A percentile compares a stretch with the other conserved stretches of the same genome.
Evolutionary conservation across 2,113 vertebrate genomes (phyloP).

Genomic region (Percina caprodes): DNA sequence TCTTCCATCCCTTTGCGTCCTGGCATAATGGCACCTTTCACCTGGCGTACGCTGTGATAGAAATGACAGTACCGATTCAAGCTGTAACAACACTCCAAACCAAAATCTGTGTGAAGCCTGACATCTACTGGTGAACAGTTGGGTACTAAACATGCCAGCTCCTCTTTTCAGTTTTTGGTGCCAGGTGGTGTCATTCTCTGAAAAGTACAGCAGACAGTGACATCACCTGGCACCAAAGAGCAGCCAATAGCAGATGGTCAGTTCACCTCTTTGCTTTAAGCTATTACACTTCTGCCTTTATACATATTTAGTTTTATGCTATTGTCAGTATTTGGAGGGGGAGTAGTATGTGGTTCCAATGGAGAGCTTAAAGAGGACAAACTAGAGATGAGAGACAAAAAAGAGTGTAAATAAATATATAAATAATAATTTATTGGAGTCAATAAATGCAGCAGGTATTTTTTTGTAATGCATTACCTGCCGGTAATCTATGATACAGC

Average conservation of each 20-base stretch:
- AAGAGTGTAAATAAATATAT: too few relatives aligned
- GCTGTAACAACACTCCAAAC: background rate
- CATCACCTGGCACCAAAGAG: conserved; percentile 30
- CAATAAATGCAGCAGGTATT: background rate
- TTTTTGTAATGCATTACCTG: background rate
- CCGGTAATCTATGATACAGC: background rate
- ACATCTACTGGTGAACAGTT: conserved; percentile 68
- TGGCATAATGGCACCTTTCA: background rate
- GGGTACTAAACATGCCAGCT: background rate
- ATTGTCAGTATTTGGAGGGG: background rate
- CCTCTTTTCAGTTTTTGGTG: background rate
- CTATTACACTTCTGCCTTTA: background rate
- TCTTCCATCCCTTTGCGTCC: background rate
- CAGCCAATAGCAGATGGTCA: conserved; percentile 32
- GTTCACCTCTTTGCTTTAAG: background rate
- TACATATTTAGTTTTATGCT: background rate
- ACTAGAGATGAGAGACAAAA: background rate
- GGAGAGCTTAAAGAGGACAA: background rate
- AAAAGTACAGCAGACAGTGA: conserved; percentile 23
- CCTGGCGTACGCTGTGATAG: background rate
- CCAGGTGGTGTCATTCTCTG: conserved; percentile 21
- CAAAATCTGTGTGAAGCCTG: conserved; percentile 60
- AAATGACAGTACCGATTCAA: background rate
- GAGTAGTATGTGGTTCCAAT: background rate
- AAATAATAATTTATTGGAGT: background rate